Percentiles rank a stretch among this genome's conserved stretches.
These are phyloP conservation scores for Herpailurus yagouaroundi DNA, from an alignment of 2,113 vertebrate genomes.

Conservation along the genomic window DNA sequence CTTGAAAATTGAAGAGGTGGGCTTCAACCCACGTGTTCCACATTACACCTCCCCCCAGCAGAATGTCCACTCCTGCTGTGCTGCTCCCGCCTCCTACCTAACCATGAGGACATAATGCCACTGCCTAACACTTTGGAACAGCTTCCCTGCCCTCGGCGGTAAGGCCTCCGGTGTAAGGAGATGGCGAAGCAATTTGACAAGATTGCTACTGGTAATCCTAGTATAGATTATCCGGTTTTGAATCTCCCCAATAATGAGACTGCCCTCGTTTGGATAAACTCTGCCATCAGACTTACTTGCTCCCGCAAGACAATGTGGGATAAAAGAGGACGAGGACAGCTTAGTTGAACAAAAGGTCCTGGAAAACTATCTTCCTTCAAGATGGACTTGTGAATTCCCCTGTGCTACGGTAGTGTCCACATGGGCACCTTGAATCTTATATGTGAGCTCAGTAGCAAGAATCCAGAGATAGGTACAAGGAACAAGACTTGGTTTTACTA, in stretches of 20 bases:
- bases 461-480: neutral
- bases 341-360: neutral
- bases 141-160: neutral
- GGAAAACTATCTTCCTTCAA: neutral
- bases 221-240: neutral
- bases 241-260: neutral
- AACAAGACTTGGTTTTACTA: neutral
- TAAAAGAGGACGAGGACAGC: neutral
- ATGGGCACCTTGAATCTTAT: too few species aligned
- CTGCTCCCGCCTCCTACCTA: neutral
- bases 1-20: neutral
- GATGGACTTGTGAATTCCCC: neutral
- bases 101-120: too few species aligned
- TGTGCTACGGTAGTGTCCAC: too few species aligned
- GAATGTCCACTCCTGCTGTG: rapidly evolving
- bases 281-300: neutral
- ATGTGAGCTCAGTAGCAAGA: neutral
- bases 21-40: neutral
- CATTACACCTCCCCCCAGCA: neutral
- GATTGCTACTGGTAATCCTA: neutral
- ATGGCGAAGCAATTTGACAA: neutral
- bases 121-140: neutral
- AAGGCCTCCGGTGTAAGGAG: neutral
- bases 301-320: neutral
- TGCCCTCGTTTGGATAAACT: neutral